Evolutionary conservation across 1,140 invertebrate species (phyloP).

Genomic region (Leucophenga varia): DNA sequence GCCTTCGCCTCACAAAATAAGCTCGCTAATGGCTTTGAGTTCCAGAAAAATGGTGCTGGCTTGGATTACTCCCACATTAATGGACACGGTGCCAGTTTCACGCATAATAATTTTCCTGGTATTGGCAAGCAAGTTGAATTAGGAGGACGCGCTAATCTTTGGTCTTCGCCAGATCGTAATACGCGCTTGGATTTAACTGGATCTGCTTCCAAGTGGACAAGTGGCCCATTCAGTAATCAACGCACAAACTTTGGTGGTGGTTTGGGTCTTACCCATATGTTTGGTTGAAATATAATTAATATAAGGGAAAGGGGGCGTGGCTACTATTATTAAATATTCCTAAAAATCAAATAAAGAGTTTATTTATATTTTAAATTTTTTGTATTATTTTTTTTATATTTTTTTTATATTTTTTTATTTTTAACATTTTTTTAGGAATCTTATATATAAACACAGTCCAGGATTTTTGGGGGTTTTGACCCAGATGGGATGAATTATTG

Average conservation of each 20-base stretch:
- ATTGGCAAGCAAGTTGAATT: constrained; percentile 37
- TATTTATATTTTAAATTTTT: too few species aligned
- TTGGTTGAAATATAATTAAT: too few species aligned
- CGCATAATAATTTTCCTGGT: constrained; percentile 45
- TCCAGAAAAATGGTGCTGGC: constrained; percentile 40
- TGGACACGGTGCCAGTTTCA: constrained; percentile 36
- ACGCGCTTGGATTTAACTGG: neutral
- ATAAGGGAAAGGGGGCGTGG: too few species aligned
- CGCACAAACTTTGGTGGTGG: constrained; percentile 9
- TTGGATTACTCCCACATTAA: constrained; percentile 41
- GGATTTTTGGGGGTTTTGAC: too few species aligned
- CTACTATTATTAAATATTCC: too few species aligned
- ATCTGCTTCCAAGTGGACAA: constrained; percentile 12
- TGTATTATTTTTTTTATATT: too few species aligned
- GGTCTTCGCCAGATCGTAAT: constrained; percentile 19
- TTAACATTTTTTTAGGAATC: too few species aligned
- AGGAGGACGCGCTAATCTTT: constrained; percentile 36
- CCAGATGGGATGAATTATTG: too few species aligned
- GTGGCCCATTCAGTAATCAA: constrained; percentile 13
- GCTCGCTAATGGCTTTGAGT: constrained; percentile 40
- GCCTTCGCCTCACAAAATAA: constrained; percentile 44
- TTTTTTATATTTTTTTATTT: too few species aligned
- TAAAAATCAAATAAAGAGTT: too few species aligned
- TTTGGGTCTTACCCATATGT: constrained; percentile 13
- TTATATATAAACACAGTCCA: too few species aligned